These are phyloP conservation scores for Oedothorax gibbosus DNA, from an alignment of 1,140 invertebrate species.

Conservation along the genomic window DNA sequence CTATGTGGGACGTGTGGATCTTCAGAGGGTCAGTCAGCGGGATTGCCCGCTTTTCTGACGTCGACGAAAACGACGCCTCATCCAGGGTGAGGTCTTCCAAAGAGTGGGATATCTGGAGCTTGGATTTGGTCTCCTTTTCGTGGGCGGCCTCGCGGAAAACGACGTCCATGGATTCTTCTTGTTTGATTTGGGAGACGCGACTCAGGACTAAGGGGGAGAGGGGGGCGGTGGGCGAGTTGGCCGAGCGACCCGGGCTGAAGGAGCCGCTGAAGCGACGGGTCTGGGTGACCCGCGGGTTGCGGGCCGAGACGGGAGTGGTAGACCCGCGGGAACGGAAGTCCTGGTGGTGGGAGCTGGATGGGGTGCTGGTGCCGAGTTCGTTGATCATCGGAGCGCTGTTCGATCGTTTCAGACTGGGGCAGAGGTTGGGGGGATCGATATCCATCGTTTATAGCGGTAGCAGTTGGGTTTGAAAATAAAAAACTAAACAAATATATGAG, in stretches of 20 bases:
- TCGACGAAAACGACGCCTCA: conserved; percentile 47
- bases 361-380: conserved; percentile 65
- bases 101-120: conserved; percentile 90
- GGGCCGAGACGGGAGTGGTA: conserved; percentile 72
- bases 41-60: conserved; percentile 62
- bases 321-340: conserved; percentile 64
- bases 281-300: conserved; percentile 75
- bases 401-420: conserved; percentile 78
- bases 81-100: conserved; percentile 88
- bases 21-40: conserved; percentile 67
- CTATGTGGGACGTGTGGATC: conserved; percentile 69
- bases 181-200: conserved; percentile 84
- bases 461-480: too few species aligned
- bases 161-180: conserved; percentile 87
- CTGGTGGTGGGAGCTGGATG: conserved; percentile 56
- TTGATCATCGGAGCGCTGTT: conserved; percentile 88
- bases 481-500: conserved; percentile 4
- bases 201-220: conserved; percentile 50
- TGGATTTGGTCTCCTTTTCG: conserved; percentile 86
- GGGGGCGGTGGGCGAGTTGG: conserved; percentile 65
- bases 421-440: conserved; percentile 61
- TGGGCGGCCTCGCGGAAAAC: conserved; percentile 87
- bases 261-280: conserved; percentile 85
- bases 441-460: conserved; percentile 47
- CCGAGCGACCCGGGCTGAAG: conserved; percentile 74